Evolutionary conservation across 2,113 vertebrate genomes (phyloP), one percentile per base, ranked within the genome.

Genomic region (Ginglymostoma cirratum): DNA sequence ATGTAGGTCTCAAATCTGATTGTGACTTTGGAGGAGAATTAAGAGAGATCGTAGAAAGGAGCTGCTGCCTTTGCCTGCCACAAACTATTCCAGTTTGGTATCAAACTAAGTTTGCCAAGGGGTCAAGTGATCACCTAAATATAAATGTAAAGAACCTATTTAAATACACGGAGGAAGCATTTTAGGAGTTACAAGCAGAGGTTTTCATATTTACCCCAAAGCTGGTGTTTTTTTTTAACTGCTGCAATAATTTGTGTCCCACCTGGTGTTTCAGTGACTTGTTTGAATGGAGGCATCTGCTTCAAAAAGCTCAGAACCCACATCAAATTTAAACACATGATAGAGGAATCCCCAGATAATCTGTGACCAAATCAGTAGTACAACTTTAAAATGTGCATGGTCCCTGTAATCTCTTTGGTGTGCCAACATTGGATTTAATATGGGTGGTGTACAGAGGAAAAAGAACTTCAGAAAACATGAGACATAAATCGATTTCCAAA

Each of bases 391-490:
- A 67, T 69, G 92, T 38, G 66, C 42, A 38, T 45, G 38, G 7
- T 27, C 66, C 38, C 21, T 69, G 17, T 42, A 67, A 94, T 94
- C 55, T 55, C 61, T 66, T 94, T 94, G 42, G 65, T 69, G 30
- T 38, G 61, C 61, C 34, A 67, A 24, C 17, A 94, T 67, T 42
- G n/a, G 42, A 89, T 67, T 93, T 94, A 42, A 67, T 94, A 38
- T 17, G 65, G 67, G 61, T 94, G 90, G 61, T 67, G 21, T 21
- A 94, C n/a, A 94, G 34, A 65, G n/a, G n/a, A 5, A 65, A 67
- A 94, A 94, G 65, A 67, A 94, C 65, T 94, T 94, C 65, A 69
- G 42, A 94, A 94, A 94, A 66, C n/a, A 69, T 12, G 34, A 94
- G 15, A 66, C n/a, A 69, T 42, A 94, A 94, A 94, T 94, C 21